These are phyloP conservation scores for Andrena hattorfiana DNA, from an alignment of 2,888 invertebrate species.

Conservation along the genomic window DNA sequence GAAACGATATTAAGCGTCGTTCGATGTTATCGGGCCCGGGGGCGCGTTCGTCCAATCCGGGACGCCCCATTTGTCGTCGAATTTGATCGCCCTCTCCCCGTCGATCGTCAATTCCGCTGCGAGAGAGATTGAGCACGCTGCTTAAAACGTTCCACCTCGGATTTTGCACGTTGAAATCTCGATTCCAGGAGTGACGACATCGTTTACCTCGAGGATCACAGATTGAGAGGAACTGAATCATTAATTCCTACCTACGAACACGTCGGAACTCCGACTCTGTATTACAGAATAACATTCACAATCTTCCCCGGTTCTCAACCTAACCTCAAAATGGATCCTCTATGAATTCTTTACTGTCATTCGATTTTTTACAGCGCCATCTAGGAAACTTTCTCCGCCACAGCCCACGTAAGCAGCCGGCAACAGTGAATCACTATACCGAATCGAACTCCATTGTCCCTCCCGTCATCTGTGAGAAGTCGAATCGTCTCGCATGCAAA, in stretches of 20 bases:
- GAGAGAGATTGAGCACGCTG: conserved; percentile 18
- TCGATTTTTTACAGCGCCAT: no score
- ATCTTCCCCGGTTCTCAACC: no score
- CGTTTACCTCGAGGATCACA: background rate
- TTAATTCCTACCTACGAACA: no score
- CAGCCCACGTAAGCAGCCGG: background rate
- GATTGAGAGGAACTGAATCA: background rate
- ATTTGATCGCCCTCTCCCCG: conserved; percentile 50
- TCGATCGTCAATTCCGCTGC: conserved; percentile 26
- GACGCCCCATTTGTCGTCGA: conserved; percentile 63
- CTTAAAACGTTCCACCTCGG: conserved; percentile 28
- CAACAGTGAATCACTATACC: conserved; percentile 5
- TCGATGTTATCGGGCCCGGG: conserved; percentile 70
- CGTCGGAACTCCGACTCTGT: no score
- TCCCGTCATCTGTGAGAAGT: background rate
- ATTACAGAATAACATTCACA: no score
- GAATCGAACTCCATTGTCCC: conserved; percentile 35
- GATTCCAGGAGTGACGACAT: background rate
- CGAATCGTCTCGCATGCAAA: conserved; percentile 40
- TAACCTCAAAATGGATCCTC: background rate
- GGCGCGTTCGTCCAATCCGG: conserved; percentile 52
- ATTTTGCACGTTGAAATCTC: conserved; percentile 28
- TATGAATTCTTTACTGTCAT: background rate
- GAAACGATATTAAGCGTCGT: conserved; percentile 73
- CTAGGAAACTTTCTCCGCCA: background rate